Base-by-base conservation (phyloP, 1,140 invertebrate genomes). In the Samia ricini region DNA sequence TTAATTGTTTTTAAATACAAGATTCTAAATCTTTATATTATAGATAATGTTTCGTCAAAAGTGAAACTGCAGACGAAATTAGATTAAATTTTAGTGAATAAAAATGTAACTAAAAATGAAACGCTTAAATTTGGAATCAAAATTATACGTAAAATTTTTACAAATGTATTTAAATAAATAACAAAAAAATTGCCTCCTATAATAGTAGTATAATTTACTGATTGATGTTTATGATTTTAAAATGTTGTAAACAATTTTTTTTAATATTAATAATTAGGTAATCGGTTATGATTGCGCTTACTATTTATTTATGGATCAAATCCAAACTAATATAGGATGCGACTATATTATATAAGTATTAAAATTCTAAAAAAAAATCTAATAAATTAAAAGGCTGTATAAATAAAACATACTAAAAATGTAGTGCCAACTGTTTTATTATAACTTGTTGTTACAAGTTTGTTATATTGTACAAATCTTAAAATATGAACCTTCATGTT, bases 51-150 rank as follows among this genome's bases (percentile, higher is more conserved):
- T 57, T 57, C 29, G 56, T 57, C 56, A 57, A 6, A 8, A 57
- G 56, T 57, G 7, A 57, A 42, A 57, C 56, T 57, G 20, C 8
- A 33, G 56, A 26, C 56, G 56, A 36, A 57, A 57, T 42, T 42
- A 52, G 50, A 52, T 42, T 42, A 52, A 50, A 21, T 52, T 21
- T 22, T n/a, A n/a, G n/a, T n/a, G n/a, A n/a, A n/a, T n/a, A n/a
- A n/a, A n/a, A n/a, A n/a, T n/a, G n/a, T n/a, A n/a, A n/a, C n/a
- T n/a, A n/a, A n/a, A n/a, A n/a, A n/a, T n/a, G n/a, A n/a, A n/a
- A n/a, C n/a, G n/a, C n/a, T n/a, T n/a, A n/a, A n/a, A n/a, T n/a
- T n/a, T n/a, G n/a, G n/a, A n/a, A n/a, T n/a, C n/a, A n/a, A n/a
- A n/a, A n/a, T n/a, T n/a, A n/a, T n/a, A n/a, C n/a, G n/a, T n/a